These are phyloP conservation scores for Luperina testacea DNA, from an alignment of 2,888 invertebrate genomes.

Conservation along the genomic window DNA sequence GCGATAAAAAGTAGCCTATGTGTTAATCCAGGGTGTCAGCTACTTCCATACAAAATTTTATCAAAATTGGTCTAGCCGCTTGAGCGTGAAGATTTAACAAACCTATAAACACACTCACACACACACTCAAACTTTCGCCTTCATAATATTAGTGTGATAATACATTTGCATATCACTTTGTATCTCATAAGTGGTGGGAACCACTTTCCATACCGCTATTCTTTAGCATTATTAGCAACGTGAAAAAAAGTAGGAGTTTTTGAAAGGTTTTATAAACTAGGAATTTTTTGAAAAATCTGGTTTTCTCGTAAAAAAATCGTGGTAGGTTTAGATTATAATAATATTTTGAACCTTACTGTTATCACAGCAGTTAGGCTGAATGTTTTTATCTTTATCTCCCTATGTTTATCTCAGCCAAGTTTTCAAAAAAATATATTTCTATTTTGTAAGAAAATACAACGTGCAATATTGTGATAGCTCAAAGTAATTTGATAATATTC, in stretches of 20 bases:
- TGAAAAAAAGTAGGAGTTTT: not conserved
- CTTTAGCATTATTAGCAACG: not conserved
- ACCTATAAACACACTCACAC: too few relatives aligned
- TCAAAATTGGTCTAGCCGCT: too few relatives aligned
- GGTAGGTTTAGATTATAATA: not conserved
- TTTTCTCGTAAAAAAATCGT: not conserved
- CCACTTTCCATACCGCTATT: not conserved
- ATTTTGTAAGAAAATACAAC: slow-evolving; percentile 8
- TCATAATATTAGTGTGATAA: not conserved
- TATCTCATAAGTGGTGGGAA: not conserved
- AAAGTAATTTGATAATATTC: not conserved
- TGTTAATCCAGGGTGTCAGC: too few relatives aligned
- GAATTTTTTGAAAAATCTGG: not conserved
- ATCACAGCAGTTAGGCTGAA: not conserved
- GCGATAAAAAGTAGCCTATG: too few relatives aligned
- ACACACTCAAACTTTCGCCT: too few relatives aligned
- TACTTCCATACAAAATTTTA: too few relatives aligned
- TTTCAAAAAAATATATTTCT: not conserved
- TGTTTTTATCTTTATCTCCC: not conserved
- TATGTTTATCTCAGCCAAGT: not conserved
- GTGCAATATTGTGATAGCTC: not conserved
- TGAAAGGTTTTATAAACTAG: not conserved
- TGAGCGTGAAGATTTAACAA: too few relatives aligned
- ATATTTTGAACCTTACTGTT: slow-evolving; percentile 4
- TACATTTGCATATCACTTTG: not conserved